These are phyloP conservation scores for Neoniphon sammara DNA, from an alignment of 2,797 vertebrate genomes.

Conservation along the genomic window DNA sequence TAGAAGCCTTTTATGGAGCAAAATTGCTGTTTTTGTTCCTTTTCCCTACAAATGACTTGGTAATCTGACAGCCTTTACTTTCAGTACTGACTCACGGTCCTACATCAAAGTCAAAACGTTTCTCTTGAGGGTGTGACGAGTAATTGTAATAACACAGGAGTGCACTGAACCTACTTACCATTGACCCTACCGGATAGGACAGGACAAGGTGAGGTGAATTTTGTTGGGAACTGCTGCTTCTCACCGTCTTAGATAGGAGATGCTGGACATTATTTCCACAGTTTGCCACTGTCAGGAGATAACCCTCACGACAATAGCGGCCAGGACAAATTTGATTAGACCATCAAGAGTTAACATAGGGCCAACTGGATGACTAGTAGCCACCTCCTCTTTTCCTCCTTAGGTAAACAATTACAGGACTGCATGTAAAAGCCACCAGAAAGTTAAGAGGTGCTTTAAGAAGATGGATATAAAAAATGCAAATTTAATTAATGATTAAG, in stretches of 20 bases:
- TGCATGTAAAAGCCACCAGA: background rate
- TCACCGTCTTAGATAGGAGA: conserved; percentile 69
- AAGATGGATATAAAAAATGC: background rate
- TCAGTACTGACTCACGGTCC: conserved; percentile 58
- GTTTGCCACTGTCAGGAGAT: conserved; percentile 36
- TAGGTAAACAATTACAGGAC: conserved; percentile 21
- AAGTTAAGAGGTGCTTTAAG: conserved; percentile 13
- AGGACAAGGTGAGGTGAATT: conserved; percentile 61
- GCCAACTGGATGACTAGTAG: conserved; percentile 14
- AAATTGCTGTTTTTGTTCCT: conserved; percentile 40
- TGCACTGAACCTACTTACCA: conserved; percentile 74
- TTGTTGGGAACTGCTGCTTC: conserved; percentile 68
- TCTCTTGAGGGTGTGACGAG: conserved; percentile 37
- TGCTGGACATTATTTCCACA: conserved; percentile 66
- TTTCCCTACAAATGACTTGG: conserved; percentile 41
- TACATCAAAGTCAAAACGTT: conserved; percentile 54
- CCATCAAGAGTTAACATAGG: conserved; percentile 23
- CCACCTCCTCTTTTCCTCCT: conserved; percentile 14
- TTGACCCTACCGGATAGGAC: conserved; percentile 64
- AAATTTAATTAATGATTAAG: background rate
- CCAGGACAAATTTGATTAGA: conserved; percentile 38
- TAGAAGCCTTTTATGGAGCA: conserved; percentile 62
- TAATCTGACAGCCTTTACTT: conserved; percentile 54
- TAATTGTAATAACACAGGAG: conserved; percentile 47
- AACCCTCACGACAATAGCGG: conserved; percentile 40